These are phyloP conservation scores for Melieria crassipennis DNA, from an alignment of 2,888 invertebrate genomes.

Conservation along the genomic window DNA sequence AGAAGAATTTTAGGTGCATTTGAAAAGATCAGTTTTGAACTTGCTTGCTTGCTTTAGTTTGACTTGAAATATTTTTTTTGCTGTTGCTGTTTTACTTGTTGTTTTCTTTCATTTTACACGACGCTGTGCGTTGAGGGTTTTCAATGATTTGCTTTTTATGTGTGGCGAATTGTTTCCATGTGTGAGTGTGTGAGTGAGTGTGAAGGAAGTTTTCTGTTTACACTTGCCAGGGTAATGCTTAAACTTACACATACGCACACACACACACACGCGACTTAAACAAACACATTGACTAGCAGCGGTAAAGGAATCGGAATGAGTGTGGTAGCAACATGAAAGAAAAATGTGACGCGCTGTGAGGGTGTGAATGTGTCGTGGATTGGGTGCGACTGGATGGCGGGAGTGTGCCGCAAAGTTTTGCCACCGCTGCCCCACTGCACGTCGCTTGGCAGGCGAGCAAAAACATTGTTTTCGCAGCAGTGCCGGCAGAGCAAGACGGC, in stretches of 20 bases:
- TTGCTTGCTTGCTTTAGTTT: background rate
- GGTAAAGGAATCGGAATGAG: background rate
- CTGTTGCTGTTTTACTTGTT: no score
- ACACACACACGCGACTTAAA: background rate
- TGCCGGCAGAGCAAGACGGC: no score
- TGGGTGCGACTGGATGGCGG: no score
- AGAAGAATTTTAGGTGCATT: no score
- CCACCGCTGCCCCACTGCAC: no score
- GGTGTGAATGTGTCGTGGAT: no score
- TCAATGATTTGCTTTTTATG: conserved; percentile 19
- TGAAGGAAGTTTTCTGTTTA: background rate
- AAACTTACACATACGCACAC: background rate
- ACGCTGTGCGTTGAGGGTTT: background rate
- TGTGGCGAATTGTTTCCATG: background rate
- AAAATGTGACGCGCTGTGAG: no score
- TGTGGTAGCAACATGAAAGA: no score
- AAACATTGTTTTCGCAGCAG: no score
- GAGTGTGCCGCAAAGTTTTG: no score
- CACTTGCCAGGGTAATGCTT: background rate
- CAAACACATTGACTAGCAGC: no score
- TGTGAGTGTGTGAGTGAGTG: background rate
- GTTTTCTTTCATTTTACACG: background rate
- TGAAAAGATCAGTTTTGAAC: background rate
- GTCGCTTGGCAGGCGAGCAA: no score
- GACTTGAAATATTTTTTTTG: background rate